A percentile compares a stretch with the other conserved stretches of the same genome.
phyloP scores from a whole-genome alignment of 2,888 invertebrate species.

The Philereme vetulata region DNA sequence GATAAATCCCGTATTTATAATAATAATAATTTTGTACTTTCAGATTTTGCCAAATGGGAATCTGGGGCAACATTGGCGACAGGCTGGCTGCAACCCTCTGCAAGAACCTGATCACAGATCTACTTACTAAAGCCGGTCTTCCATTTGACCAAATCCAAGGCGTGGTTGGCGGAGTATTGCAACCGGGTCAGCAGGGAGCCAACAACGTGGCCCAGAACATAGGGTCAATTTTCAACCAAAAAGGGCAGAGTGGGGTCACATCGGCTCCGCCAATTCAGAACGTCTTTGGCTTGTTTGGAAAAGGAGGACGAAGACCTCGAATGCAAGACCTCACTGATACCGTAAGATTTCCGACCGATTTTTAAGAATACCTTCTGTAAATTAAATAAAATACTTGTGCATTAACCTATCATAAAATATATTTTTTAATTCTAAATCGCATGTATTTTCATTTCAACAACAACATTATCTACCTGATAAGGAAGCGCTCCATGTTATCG shows the following conservation, averaged over 20 bases:
- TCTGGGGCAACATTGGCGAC: constrained; percentile 86
- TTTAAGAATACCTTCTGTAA: constrained; percentile 28
- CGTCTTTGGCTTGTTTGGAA: constrained; percentile 24
- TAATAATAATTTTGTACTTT: constrained; percentile 38
- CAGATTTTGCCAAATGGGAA: constrained; percentile 87
- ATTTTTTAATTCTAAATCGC: no score
- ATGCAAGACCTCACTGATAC: neutral
- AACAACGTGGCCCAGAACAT: constrained; percentile 3
- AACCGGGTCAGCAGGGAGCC: constrained; percentile 6
- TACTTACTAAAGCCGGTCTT: constrained; percentile 41
- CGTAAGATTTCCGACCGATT: constrained; percentile 42
- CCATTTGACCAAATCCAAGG: constrained; percentile 11
- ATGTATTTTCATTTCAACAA: no score
- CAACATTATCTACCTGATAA: neutral
- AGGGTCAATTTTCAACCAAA: neutral
- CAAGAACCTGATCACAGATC: constrained; percentile 62
- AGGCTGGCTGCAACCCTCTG: constrained; percentile 83
- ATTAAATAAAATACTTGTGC: neutral
- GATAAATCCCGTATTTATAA: no score
- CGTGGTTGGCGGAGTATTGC: constrained; percentile 5
- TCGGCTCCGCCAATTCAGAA: constrained; percentile 9
- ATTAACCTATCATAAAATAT: neutral
- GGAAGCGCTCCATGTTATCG: neutral
- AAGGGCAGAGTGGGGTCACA: neutral
- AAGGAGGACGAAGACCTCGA: constrained; percentile 5